Percentiles rank a stretch among this genome's conserved stretches.
phyloP scores from a whole-genome alignment of 2,113 vertebrate species.

The Geococcyx californianus region DNA sequence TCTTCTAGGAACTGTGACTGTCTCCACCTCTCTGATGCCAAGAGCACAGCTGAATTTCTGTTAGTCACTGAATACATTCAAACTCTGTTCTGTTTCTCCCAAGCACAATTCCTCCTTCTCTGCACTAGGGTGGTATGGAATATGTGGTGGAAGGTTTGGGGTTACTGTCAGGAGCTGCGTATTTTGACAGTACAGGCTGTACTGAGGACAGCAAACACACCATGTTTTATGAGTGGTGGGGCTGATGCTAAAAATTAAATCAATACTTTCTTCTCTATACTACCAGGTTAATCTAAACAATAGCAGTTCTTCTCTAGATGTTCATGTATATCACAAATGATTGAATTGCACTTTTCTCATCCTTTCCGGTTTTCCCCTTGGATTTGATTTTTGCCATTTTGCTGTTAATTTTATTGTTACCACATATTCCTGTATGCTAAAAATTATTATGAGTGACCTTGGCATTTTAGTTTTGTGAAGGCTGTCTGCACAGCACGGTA shows the following conservation, averaged over 20 bases:
- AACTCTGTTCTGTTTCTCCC: not conserved
- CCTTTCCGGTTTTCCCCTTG: not conserved
- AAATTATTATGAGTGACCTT: not conserved
- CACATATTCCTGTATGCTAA: not conserved
- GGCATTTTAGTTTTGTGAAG: not conserved
- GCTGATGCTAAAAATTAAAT: not conserved
- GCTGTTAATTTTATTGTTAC: not conserved
- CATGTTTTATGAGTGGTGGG: not conserved
- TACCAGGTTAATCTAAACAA: not conserved
- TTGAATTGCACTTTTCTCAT: not conserved
- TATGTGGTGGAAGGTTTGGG: not conserved
- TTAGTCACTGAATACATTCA: not conserved
- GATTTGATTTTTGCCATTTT: not conserved
- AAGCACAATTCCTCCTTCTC: not conserved
- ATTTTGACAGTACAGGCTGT: not conserved
- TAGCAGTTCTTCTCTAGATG: not conserved
- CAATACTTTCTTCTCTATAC: rapidly evolving
- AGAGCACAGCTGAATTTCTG: not conserved
- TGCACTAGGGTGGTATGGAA: not conserved
- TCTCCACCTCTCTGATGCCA: not conserved
- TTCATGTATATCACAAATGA: not conserved
- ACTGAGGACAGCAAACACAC: not conserved
- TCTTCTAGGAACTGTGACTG: conserved; percentile 57
- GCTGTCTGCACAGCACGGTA: not conserved
- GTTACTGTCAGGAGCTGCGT: not conserved